Conservation (phyloP, 1,140 invertebrate genomes). For the Zaprionus ornatus region DNA sequence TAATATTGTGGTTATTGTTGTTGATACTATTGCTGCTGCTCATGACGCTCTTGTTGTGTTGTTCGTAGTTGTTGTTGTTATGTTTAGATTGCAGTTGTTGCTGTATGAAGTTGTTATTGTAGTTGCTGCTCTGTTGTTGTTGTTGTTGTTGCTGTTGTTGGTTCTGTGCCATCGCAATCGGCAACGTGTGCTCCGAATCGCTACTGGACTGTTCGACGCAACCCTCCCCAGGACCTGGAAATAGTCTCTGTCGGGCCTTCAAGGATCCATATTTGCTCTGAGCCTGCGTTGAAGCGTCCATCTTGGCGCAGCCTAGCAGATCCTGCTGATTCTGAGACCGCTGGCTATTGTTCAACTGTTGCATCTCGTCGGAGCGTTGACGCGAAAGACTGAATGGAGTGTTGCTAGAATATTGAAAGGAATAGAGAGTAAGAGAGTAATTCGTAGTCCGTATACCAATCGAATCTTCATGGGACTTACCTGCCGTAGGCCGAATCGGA, state of each 20-base stretch:
- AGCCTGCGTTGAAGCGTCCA: constrained; percentile 62
- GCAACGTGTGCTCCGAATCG: constrained; percentile 53
- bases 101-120: constrained; percentile 33
- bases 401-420: constrained; percentile 49
- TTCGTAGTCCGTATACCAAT: neutral
- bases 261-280: constrained; percentile 57
- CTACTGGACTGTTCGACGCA: constrained; percentile 54
- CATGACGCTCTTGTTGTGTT: constrained; percentile 28
- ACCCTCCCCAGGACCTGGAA: constrained; percentile 9
- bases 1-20: constrained; percentile 50
- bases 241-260: constrained; percentile 51
- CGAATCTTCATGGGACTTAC: constrained; percentile 76
- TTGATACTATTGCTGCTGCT: constrained; percentile 37
- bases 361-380: constrained; percentile 67
- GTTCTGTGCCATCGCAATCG: neutral
- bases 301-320: constrained; percentile 31
- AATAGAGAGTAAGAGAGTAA: neutral
- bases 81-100: constrained; percentile 37
- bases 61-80: constrained; percentile 13
- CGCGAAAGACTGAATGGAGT: constrained; percentile 70
- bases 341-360: constrained; percentile 5
- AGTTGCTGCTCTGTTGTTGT: constrained; percentile 35
- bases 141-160: constrained; percentile 27
- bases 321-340: constrained; percentile 42
- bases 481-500: constrained; percentile 89